Evolutionary conservation across 2,797 vertebrate species (phyloP), one percentile per base, ranked within the genome.

Genomic region (Pangasius mekongensis): DNA sequence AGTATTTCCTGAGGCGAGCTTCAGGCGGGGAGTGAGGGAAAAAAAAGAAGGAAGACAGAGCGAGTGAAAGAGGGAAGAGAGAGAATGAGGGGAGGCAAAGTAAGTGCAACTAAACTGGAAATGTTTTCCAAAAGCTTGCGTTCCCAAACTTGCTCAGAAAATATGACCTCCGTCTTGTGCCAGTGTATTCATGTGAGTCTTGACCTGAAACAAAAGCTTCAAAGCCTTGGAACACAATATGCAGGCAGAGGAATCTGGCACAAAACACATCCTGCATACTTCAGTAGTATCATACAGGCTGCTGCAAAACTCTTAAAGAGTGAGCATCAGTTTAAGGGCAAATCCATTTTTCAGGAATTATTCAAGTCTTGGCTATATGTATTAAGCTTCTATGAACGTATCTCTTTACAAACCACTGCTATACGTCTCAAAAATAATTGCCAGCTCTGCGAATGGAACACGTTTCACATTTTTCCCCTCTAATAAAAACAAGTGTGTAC

Each of bases 1-100:
- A 92, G 91, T 84, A 84, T 92, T 92, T 92, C 91, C 91, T 89
- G 91, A 91, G 90, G 90, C 89, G 16, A 83, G 87, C 88, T 90
- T 74, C 24, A 81, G 89, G 43, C 87, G 36, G 82, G 56, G 62
- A 36, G 64, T 67, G 71, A 52, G 71, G 36, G 18, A 62, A 49
- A 52, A 39, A 6, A 60, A 60, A 27, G 80, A 56, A 84, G 49
- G 69, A 49, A 66, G 39, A 73, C 22, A 22, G 66, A 73, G 84
- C 2, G 43, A 56, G 86, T 16, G 49, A 60, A 9, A 66, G 56
- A 60, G 36, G 64, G 64, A 81, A 87, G 85, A 80, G n/a, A 76
- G 71, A 80, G 77, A 87, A 85, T 89, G 82, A 84, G 36, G 58
- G 85, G 84, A 74, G 60, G 77, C 33, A 83, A 87, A 82, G 76